These are phyloP conservation scores for Ginglymostoma cirratum DNA, from an alignment of 2,113 vertebrate genomes.

Conservation along the genomic window DNA sequence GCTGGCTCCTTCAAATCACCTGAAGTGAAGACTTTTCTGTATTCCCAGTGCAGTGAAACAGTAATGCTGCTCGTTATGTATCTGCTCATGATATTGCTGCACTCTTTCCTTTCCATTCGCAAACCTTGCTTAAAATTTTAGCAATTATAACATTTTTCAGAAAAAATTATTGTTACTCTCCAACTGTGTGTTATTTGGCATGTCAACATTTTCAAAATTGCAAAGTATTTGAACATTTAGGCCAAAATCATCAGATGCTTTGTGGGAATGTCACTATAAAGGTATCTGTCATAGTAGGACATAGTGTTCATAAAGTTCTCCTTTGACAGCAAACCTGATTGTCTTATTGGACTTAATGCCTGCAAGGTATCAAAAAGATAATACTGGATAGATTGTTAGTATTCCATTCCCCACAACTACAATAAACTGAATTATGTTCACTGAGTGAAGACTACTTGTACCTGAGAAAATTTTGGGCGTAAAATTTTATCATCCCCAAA, in stretches of 20 bases:
- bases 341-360: background rate
- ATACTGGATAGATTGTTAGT: background rate
- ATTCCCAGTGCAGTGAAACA: background rate
- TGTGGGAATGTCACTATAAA: background rate
- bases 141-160: background rate
- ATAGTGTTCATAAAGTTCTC: background rate
- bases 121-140: background rate
- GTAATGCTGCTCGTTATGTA: background rate
- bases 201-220: background rate
- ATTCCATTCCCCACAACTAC: background rate
- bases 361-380: background rate
- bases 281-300: background rate
- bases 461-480: background rate
- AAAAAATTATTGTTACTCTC: background rate
- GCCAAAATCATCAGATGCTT: background rate
- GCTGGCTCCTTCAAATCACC: background rate
- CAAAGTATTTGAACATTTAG: background rate
- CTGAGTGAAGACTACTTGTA: background rate
- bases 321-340: background rate
- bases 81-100: background rate
- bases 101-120: background rate
- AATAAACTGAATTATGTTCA: background rate
- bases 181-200: background rate
- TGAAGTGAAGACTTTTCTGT: background rate
- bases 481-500: too few species aligned